Evolutionary conservation across 2,797 vertebrate species (phyloP).

Genomic region (Simalia tracyae): DNA sequence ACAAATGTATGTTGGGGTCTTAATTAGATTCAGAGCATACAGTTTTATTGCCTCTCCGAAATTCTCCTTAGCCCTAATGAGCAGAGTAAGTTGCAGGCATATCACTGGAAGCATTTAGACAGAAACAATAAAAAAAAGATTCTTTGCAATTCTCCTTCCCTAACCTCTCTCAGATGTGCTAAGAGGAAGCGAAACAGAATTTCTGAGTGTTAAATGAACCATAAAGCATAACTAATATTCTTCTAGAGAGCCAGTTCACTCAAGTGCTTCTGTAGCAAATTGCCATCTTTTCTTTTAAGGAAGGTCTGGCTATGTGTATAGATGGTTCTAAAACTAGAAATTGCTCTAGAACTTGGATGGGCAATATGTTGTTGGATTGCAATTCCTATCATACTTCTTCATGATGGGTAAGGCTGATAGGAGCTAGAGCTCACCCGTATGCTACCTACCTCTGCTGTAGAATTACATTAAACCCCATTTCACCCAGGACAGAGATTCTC

Average conservation of each 20-base stretch:
- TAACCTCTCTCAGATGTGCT: neutral
- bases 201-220: neutral
- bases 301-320: neutral
- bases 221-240: neutral
- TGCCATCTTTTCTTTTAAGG: neutral
- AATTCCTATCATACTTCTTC: neutral
- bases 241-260: neutral
- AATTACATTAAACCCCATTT: neutral
- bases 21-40: neutral
- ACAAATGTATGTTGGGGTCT: neutral
- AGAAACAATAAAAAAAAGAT: neutral
- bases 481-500: neutral
- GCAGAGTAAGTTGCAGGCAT: neutral
- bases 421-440: neutral
- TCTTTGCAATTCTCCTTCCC: neutral
- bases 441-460: neutral
- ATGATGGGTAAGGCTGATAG: neutral
- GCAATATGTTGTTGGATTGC: neutral
- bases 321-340: neutral
- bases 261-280: neutral
- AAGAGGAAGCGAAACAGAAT: neutral
- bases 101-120: neutral
- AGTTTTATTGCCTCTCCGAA: neutral
- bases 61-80: neutral
- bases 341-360: neutral